Base-by-base conservation (phyloP, 2,797 vertebrate species). In the Sus cebifrons region DNA sequence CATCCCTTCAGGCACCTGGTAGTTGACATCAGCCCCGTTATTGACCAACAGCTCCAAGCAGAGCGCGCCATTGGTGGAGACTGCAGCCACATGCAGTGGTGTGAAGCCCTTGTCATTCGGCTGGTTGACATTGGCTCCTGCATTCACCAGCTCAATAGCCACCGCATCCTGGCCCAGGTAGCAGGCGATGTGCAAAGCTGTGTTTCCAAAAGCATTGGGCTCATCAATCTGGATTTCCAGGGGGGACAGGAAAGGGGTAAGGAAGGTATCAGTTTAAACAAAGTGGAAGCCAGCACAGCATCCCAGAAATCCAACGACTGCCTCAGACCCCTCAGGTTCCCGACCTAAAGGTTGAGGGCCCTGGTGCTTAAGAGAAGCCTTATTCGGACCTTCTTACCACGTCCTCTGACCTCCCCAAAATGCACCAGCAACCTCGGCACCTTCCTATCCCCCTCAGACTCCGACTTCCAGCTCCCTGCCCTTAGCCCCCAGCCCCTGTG, bases 31-130 rank as follows among this genome's bases (percentile, higher is more conserved):
- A 4, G 99, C 99, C 92, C 99, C 99, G 5, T 99, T 99, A 98
- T 99, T 99, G 98, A 99, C 99, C 83, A 99, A 98, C 97, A 99
- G 99, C 99, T 99, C 99, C 96, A 99, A 98, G 98, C 99, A 99
- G 95, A 99, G 99, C 23, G 99, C 99, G 97, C 99, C 99, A 16
- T 99, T 99, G 98, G 99, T 99, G 98, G 99, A 99, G 96, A 99
- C 99, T 32, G 99, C 99, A 20, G 99, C 99, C 98, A 99, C 99
- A 97, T 99, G 99, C 98, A 99, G 98, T 1, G 99, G 99, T 44
- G 99, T 99, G 98, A 99, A 99, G 98, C 99, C 99, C 81, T 99
- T 99, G 98, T 99, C 99, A 75, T 99, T 99, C n/a, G 99, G 99
- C 98, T 99, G 99, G 98, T 99, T 99, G 71, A 99, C 99, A 32